These are phyloP conservation scores for Myanophis thanlyinensis DNA, from an alignment of 2,113 vertebrate genomes.

Conservation along the genomic window DNA sequence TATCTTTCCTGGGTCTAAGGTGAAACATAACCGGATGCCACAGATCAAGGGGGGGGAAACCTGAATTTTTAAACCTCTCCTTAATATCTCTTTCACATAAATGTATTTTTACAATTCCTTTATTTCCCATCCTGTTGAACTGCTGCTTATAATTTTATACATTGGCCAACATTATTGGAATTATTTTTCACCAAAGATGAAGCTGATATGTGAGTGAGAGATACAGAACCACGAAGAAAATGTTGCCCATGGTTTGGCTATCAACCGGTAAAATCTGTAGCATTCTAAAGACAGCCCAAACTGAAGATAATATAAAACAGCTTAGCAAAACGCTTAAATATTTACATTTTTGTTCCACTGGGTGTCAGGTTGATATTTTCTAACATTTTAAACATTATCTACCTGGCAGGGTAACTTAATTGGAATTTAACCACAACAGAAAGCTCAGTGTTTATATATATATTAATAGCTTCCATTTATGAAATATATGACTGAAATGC, in stretches of 20 bases:
- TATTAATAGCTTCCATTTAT: background rate
- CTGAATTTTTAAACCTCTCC: background rate
- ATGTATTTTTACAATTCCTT: background rate
- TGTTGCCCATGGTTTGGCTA: background rate
- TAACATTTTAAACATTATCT: background rate
- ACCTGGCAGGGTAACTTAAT: slow-evolving; percentile 11
- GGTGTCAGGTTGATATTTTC: background rate
- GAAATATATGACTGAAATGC: background rate
- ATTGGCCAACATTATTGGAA: background rate
- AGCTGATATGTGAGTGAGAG: background rate
- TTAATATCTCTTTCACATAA: rapidly evolving
- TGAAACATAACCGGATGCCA: background rate
- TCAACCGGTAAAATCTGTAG: background rate
- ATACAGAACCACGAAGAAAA: background rate
- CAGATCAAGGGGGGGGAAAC: no score
- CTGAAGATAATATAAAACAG: background rate
- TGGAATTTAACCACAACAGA: background rate
- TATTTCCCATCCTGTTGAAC: background rate
- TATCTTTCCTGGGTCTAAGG: background rate
- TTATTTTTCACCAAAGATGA: background rate
- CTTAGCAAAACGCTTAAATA: background rate
- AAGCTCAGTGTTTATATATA: background rate
- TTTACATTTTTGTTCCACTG: slow-evolving; percentile 3
- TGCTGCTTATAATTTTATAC: background rate
- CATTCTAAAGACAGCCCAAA: background rate